Percentiles rank a stretch among this genome's conserved stretches.
phyloP scores from a whole-genome alignment of 2,888 invertebrate species.

The Napeogenes inachia region DNA sequence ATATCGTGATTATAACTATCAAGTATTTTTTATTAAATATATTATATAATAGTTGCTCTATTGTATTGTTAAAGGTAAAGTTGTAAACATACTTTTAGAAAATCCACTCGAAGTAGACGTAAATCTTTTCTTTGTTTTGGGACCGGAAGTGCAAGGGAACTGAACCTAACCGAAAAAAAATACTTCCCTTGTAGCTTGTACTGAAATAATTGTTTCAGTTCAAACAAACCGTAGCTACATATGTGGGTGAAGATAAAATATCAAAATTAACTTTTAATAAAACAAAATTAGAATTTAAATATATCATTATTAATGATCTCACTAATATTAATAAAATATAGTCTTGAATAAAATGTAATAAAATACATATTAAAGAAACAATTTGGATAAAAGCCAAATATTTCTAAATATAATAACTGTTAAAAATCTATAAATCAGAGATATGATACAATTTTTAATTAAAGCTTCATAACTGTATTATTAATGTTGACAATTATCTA shows the following conservation, averaged over 20 bases:
- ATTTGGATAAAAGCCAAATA: conserved; percentile 1
- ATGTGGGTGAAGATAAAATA: no score
- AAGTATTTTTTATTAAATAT: no score
- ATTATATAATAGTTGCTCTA: neutral
- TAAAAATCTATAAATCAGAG: conserved; percentile 8
- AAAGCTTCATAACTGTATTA: conserved; percentile 39
- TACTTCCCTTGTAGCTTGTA: conserved; percentile 50
- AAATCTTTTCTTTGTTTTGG: conserved; percentile 61
- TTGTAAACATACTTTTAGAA: conserved; percentile 32
- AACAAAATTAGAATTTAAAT: no score
- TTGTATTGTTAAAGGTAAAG: neutral
- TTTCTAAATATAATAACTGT: conserved; percentile 7
- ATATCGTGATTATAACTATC: no score
- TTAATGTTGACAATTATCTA: conserved; percentile 35
- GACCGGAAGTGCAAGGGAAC: conserved; percentile 60
- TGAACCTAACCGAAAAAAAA: conserved; percentile 66
- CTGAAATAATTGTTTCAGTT: conserved; percentile 61
- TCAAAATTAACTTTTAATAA: no score
- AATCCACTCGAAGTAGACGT: conserved; percentile 53
- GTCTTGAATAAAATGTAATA: neutral
- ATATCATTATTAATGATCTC: neutral
- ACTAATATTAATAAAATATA: neutral
- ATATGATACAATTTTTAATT: conserved; percentile 3
- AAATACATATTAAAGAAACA: conserved; percentile 5
- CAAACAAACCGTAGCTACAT: conserved; percentile 12